Evolutionary conservation across 1,140 invertebrate genomes (phyloP).

Genomic region (Euura saliciscinereae): DNA sequence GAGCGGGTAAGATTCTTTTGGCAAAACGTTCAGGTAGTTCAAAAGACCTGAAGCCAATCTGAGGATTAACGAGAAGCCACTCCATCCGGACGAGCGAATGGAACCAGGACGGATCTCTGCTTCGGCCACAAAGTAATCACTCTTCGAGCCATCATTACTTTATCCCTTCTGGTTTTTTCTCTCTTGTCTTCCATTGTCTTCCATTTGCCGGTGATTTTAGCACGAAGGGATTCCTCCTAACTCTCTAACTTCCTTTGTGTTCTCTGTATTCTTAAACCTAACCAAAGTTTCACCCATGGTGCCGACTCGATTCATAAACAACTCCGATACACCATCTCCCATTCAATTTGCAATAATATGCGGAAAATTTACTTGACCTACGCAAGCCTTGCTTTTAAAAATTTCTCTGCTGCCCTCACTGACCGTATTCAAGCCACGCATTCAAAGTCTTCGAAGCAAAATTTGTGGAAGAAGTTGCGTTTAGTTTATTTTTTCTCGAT

Average conservation of each 20-base stretch:
- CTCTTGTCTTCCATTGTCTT: not conserved
- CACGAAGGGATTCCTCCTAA: not conserved
- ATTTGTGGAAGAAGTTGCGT: no score
- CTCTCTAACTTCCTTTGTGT: not conserved
- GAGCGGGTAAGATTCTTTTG: not conserved
- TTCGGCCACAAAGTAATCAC: slow-evolving; percentile 1
- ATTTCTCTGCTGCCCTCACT: no score
- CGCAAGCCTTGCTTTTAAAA: not conserved
- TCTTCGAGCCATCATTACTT: slow-evolving; percentile 5
- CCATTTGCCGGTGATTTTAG: not conserved
- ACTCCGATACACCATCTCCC: not conserved
- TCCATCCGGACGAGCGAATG: not conserved
- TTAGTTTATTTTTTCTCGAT: not conserved
- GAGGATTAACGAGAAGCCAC: slow-evolving; percentile 5
- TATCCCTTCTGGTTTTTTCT: slow-evolving; percentile 7
- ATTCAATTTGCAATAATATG: slow-evolving; percentile 2
- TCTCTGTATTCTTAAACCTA: not conserved
- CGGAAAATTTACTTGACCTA: not conserved
- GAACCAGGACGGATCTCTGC: not conserved
- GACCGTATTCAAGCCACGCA: no score
- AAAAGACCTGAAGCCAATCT: slow-evolving; percentile 4
- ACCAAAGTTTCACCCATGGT: not conserved
- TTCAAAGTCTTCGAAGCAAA: no score
- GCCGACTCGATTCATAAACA: not conserved
- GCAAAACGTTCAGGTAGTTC: not conserved